phyloP scores from a whole-genome alignment of 2,113 vertebrate genomes.

The Boleophthalmus pectinirostris region DNA sequence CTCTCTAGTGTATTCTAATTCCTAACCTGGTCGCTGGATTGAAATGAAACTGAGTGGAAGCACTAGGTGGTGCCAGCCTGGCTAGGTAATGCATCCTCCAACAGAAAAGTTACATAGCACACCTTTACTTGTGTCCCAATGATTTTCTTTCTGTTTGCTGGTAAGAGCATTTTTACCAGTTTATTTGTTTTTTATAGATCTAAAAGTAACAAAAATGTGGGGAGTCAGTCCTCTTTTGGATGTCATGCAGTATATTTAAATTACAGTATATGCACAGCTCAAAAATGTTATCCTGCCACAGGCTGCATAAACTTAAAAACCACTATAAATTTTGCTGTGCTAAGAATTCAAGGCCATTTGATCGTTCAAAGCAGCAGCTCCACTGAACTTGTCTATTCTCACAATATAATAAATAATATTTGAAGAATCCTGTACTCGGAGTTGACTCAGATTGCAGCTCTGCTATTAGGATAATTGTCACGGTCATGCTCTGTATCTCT shows the following conservation, averaged over 20 bases:
- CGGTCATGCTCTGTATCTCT: constrained; percentile 51
- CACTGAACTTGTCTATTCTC: neutral
- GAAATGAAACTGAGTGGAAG: too few species aligned
- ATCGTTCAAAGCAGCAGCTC: neutral
- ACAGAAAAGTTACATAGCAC: too few species aligned
- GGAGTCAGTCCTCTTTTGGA: neutral
- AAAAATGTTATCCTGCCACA: neutral
- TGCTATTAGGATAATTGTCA: constrained; percentile 46
- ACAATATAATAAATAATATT: neutral
- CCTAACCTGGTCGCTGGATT: too few species aligned
- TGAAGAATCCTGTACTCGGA: constrained; percentile 8
- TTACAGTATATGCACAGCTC: too few species aligned
- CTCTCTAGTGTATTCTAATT: too few species aligned
- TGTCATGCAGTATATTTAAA: too few species aligned
- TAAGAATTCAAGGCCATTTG: neutral
- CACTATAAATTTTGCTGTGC: neutral
- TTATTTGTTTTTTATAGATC: too few species aligned
- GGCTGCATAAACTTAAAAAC: neutral
- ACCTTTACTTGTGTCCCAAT: too few species aligned
- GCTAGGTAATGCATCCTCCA: too few species aligned
- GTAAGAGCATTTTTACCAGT: too few species aligned
- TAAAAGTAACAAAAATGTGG: neutral
- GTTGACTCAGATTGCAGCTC: constrained; percentile 47
- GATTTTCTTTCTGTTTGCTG: too few species aligned
- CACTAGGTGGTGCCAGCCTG: too few species aligned